A percentile compares a stretch with the other conserved stretches of the same genome.
Conservation (phyloP, 2,888 invertebrate genomes). For the Agrotis segetum region DNA sequence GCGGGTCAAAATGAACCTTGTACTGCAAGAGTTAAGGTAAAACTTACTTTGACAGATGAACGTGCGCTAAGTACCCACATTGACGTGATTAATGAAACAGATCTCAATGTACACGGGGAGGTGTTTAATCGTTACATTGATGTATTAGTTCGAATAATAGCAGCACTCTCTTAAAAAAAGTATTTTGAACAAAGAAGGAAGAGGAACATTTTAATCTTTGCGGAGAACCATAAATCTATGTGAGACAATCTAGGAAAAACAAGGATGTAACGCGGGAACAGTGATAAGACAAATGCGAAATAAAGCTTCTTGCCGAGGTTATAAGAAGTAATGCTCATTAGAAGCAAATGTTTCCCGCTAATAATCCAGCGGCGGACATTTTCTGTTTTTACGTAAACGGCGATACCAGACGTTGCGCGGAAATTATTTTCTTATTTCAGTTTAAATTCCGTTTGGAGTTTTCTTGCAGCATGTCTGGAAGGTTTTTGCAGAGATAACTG, state of each 20-base stretch:
- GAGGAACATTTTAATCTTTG: conserved; percentile 65
- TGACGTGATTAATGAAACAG: conserved; percentile 85
- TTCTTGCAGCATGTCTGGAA: conserved; percentile 54
- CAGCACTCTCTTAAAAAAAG: conserved; percentile 53
- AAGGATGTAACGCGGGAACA: conserved; percentile 56
- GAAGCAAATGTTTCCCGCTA: conserved; percentile 59
- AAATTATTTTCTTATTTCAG: conserved; percentile 58
- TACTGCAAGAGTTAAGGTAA: conserved; percentile 58
- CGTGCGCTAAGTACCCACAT: conserved; percentile 75
- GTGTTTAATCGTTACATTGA: conserved; percentile 84
- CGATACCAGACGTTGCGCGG: conserved; percentile 44
- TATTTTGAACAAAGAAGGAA: conserved; percentile 60
- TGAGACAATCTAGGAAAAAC: conserved; percentile 68
- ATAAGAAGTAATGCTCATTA: conserved; percentile 66
- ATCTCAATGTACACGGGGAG: conserved; percentile 78
- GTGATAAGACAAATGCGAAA: conserved; percentile 74
- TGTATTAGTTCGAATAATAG: conserved; percentile 78
- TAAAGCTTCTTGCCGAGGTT: conserved; percentile 66
- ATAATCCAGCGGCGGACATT: conserved; percentile 54
- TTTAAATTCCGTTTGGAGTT: conserved; percentile 51
- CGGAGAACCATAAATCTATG: conserved; percentile 70
- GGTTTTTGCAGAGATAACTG: conserved; percentile 49
- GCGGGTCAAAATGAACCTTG: conserved; percentile 68
- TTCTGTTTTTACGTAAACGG: conserved; percentile 54
- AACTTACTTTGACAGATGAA: conserved; percentile 48